Evolutionary conservation across 2,113 vertebrate genomes (phyloP).

Genomic region (Puntigrus tetrazona): DNA sequence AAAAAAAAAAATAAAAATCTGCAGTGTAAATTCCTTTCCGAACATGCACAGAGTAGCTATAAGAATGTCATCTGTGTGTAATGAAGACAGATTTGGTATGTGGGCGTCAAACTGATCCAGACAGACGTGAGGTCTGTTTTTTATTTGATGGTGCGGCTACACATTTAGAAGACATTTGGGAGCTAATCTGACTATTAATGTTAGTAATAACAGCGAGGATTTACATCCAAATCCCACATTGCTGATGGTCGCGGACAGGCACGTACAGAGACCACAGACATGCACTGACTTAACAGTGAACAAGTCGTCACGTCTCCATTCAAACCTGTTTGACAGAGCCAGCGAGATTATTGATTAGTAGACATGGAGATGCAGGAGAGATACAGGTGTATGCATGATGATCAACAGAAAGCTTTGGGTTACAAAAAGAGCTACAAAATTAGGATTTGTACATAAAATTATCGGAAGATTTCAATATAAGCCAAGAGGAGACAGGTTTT

Average conservation of each 20-base stretch:
- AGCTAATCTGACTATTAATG: conserved; percentile 44
- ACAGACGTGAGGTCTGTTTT: background rate
- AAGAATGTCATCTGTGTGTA: background rate
- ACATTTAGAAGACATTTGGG: background rate
- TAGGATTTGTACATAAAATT: too few species aligned
- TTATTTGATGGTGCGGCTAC: conserved; percentile 1
- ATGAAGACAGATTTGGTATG: background rate
- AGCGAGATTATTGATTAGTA: background rate
- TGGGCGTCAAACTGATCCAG: background rate
- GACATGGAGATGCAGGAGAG: background rate
- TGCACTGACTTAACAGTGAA: conserved; percentile 54
- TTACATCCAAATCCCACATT: conserved; percentile 46
- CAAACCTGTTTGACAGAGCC: conserved; percentile 66
- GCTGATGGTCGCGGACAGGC: background rate
- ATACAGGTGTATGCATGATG: background rate
- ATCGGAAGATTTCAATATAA: too few species aligned
- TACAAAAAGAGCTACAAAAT: too few species aligned
- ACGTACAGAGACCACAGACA: conserved; percentile 40
- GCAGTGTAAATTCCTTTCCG: background rate
- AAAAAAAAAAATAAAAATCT: too few species aligned
- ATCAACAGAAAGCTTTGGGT: background rate
- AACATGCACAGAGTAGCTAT: background rate
- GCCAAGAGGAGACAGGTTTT: too few species aligned
- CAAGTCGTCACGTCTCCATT: conserved; percentile 47
- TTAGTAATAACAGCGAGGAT: conserved; percentile 46